Evolutionary conservation across 2,888 invertebrate species (phyloP), one percentile per base, ranked within the genome.

Genomic region (Chirona hameri): DNA sequence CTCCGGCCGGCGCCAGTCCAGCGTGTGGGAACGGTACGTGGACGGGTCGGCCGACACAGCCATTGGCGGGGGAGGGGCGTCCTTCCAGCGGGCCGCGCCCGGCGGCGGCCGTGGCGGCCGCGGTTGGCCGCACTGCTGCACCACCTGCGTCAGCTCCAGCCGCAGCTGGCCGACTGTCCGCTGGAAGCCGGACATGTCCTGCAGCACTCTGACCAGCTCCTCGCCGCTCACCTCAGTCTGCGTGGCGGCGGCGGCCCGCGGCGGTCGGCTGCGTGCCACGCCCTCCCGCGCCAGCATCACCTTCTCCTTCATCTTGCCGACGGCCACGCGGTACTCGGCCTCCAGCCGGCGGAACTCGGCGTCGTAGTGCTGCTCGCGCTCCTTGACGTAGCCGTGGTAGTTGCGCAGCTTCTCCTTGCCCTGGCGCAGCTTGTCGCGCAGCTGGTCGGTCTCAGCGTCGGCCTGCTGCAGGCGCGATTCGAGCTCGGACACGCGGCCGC

Each of bases 351-450:
- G 76, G 76, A 76, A 76, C 76, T 76, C 76, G 39, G 21, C n/a
- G 39, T 76, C 76, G 76, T 76, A 76, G 76, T 76, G 76, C 21
- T 9, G 24, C 76, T 76, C 76, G 39, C 76, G 76, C 76, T 76
- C 76, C 76, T 76, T 76, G 21, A 76, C 76, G 76, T 76, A 76
- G 76, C 76, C 76, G 76, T 76, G 76, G 76, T 76, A 76, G 27
- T 39, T 9, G 39, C 39, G 76, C 76, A 76, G 76, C 76, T 76
- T 76, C 39, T 76, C 76, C 39, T 39, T 31, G 39, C 76, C 21
- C 15, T 29, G 15, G 76, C 39, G 31, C 39, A 76, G 76, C 3
- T 21, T 12, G 21, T 31, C 31, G 39, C 76, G 76, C 76, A 76
- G 39, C 21, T 76, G 21, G 18, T 12, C 18, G 39, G 76, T 21